Conservation (phyloP, 2,113 vertebrate species). For the Callionymus lyra region DNA sequence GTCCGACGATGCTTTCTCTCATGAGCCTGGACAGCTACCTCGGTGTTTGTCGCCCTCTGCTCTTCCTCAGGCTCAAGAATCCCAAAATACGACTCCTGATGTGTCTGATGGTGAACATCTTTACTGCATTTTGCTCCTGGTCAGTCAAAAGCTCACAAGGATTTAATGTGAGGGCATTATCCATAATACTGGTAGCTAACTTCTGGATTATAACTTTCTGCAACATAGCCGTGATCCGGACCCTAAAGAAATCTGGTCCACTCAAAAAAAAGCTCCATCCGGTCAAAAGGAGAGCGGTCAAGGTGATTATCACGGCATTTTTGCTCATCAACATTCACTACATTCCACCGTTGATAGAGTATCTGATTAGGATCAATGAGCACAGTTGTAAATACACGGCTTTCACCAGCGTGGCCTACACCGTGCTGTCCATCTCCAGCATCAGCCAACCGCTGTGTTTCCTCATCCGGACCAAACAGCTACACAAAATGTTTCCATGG, state of each 20-base stretch:
- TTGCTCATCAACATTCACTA: slow-evolving; percentile 12
- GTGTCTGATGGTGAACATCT: not conserved
- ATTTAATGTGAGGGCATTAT: not conserved
- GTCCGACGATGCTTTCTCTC: not conserved
- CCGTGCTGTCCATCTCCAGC: not conserved
- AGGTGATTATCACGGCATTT: slow-evolving; percentile 5
- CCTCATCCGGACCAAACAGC: slow-evolving; percentile 14
- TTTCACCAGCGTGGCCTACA: slow-evolving; percentile 2
- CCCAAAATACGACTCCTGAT: not conserved
- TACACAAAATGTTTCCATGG: slow-evolving; percentile 13
- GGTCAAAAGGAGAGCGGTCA: slow-evolving; percentile 16
- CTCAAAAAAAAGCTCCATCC: slow-evolving; percentile 11
- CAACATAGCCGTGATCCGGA: slow-evolving; percentile 10
- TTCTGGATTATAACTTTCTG: slow-evolving; percentile 9
- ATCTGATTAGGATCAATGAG: not conserved
- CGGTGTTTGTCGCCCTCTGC: too few species aligned
- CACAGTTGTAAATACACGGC: not conserved
- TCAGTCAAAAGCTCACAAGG: not conserved
- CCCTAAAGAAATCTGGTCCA: slow-evolving; percentile 12
- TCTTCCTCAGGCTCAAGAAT: too few species aligned
- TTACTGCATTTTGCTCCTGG: not conserved
- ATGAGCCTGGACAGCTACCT: too few species aligned
- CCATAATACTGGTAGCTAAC: not conserved
- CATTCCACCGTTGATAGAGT: not conserved
- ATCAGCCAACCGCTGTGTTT: slow-evolving; percentile 20